Conservation (phyloP, 1,140 invertebrate species). For the Micrasema longulum region DNA sequence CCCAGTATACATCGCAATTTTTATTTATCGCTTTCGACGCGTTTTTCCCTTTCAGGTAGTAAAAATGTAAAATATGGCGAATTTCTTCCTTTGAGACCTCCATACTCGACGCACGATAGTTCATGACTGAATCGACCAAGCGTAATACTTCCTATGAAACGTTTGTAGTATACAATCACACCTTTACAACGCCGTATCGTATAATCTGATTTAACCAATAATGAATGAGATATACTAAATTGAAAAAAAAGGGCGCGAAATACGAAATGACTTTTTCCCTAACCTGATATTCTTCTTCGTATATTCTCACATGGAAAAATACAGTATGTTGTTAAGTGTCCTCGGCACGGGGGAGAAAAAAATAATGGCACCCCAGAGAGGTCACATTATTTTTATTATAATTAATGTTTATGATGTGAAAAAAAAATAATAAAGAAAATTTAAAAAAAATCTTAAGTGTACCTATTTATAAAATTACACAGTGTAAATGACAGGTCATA, state of each 20-base stretch:
- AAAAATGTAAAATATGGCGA: constrained; percentile 26
- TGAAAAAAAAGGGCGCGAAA: constrained; percentile 18
- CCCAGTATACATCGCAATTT: constrained; percentile 16
- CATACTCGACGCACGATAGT: constrained; percentile 17
- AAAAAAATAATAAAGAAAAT: too few species aligned
- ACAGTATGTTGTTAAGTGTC: too few species aligned
- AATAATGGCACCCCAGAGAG: too few species aligned
- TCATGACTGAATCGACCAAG: constrained; percentile 18
- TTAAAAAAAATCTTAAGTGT: too few species aligned
- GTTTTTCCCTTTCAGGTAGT: constrained; percentile 22
- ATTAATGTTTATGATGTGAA: too few species aligned
- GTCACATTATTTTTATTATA: too few species aligned
- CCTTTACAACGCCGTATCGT: constrained; percentile 1
- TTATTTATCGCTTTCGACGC: constrained; percentile 13
- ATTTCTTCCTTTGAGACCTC: constrained; percentile 23
- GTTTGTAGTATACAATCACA: constrained; percentile 19
- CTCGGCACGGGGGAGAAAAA: too few species aligned
- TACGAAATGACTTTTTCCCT: background rate
- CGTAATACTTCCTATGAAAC: constrained; percentile 6
- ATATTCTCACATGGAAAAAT: too few species aligned
- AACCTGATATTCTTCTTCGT: too few species aligned
- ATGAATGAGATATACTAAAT: constrained; percentile 25
- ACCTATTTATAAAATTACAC: too few species aligned
- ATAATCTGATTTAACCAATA: constrained; percentile 5
- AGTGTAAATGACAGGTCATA: too few species aligned